A percentile compares a stretch with the other conserved stretches of the same genome.
phyloP scores from a whole-genome alignment of 2,888 invertebrate species.

The Chalcis sispes region DNA sequence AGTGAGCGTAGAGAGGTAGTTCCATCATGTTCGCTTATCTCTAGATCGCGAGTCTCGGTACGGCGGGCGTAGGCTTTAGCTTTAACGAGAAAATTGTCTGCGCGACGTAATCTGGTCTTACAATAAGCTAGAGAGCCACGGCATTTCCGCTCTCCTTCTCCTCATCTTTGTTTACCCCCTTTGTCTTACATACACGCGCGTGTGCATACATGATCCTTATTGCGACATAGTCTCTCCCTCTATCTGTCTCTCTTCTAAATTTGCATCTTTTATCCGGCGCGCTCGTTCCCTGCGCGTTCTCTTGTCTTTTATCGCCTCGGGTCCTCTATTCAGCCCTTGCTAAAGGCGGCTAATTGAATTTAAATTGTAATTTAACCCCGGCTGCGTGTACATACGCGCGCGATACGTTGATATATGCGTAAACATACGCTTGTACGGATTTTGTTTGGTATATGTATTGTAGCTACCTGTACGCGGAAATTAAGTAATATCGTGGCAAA shows the following conservation, averaged over 20 bases:
- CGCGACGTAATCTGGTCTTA: conserved; percentile 60
- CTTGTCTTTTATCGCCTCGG: conserved; percentile 50
- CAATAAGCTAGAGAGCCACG: conserved; percentile 46
- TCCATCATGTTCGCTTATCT: conserved; percentile 61
- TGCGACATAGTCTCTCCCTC: too few relatives aligned
- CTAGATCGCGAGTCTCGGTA: conserved; percentile 43
- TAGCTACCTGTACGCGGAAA: too few relatives aligned
- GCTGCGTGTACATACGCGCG: background rate
- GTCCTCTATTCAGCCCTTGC: background rate
- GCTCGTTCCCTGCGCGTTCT: background rate
- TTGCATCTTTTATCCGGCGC: conserved; percentile 11
- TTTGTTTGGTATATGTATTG: too few relatives aligned
- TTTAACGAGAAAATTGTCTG: conserved; percentile 62
- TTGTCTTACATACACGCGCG: background rate
- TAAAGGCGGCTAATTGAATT: conserved; percentile 31
- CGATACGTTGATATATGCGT: background rate
- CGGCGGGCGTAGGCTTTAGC: conserved; percentile 56
- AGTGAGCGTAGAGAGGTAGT: conserved; percentile 42
- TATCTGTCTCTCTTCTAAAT: background rate
- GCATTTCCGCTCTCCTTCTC: background rate
- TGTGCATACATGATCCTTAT: background rate
- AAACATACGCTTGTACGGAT: too few relatives aligned
- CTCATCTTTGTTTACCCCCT: background rate
- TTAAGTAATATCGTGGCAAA: too few relatives aligned
- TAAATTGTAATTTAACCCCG: conserved; percentile 12